Evolutionary conservation across 35 echinoderm and acorn worm species (phyloP), one percentile per base, ranked within the genome.

Genomic region (Holothuria glaberrima): DNA sequence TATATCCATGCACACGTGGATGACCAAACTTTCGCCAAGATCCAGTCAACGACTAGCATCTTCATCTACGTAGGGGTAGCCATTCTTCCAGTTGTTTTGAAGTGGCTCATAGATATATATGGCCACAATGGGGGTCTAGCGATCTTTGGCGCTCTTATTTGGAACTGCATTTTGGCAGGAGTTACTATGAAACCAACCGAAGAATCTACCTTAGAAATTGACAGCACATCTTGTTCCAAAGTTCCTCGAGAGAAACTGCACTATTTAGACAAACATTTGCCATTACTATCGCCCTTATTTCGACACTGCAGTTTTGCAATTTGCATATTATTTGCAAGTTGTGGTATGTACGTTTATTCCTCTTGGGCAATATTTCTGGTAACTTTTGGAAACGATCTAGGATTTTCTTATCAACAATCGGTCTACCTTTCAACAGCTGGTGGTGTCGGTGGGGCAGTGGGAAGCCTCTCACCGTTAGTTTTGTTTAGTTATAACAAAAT

Each of bases 341-440:
- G 28, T 27, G 78, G 57, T 9, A 82, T 82, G 78, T 82, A 58
- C 20, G 57, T 82, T 16, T 82, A 82, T 57, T 82, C 78, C 26
- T 82, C 78, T n/a, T 82, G 78, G 78, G 38, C 78, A 60, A 56
- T 82, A 82, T 82, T 82, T 29, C 26, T 82, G 20, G 46, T 82
- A 32, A 50, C 78, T 20, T 60, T 82, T 60, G 78, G 78, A 20
- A 82, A 59, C 13, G 50, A 82, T 57, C 50, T 58, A 24, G 48
- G 30, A 30, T 82, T 82, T 28, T 28, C 78, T 1, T 9, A 4
- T 1, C 78, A 60, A 57, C 78, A 82, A 33, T 82, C 38, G 0
- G 78, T 82, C 41, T 57, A 56, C 24, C 24, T 82, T 3, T 82
- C 78, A 5, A 82, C 78, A 1, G 78, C 78, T 48, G 78, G 78